These are phyloP conservation scores for Cosmorhoe ocellata DNA, from an alignment of 2,888 invertebrate genomes.

Conservation along the genomic window DNA sequence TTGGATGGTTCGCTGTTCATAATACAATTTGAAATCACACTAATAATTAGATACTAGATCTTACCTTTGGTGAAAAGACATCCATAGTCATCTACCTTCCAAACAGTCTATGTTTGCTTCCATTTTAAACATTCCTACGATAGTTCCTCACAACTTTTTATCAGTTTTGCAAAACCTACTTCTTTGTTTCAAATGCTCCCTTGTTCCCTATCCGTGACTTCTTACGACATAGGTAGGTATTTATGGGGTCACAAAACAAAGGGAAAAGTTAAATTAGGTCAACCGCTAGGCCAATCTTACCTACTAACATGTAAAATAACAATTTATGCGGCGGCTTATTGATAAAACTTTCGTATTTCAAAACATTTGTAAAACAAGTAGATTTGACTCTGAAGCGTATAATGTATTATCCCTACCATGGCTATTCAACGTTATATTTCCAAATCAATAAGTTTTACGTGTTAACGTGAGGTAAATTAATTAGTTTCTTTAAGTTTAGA, in stretches of 20 bases:
- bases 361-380: background rate
- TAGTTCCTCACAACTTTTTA: conserved; percentile 19
- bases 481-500: too few relatives aligned
- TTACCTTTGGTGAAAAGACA: conserved; percentile 42
- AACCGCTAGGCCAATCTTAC: conserved; percentile 41
- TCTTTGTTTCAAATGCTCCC: conserved; percentile 9
- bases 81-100: conserved; percentile 54
- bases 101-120: conserved; percentile 10
- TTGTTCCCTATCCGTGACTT: conserved; percentile 19
- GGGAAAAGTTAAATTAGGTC: conserved; percentile 53
- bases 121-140: conserved; percentile 27
- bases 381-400: too few relatives aligned
- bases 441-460: too few relatives aligned
- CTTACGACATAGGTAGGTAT: conserved; percentile 7
- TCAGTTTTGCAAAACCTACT: background rate
- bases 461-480: too few relatives aligned
- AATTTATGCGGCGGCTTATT: conserved; percentile 22
- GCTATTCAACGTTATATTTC: too few relatives aligned
- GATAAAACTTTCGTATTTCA: conserved; percentile 24
- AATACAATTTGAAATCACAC: too few relatives aligned
- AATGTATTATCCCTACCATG: too few relatives aligned
- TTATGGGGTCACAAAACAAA: conserved; percentile 45
- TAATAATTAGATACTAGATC: background rate
- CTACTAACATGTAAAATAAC: conserved; percentile 2
- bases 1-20: too few relatives aligned